Conservation (phyloP, 1,140 invertebrate genomes). For the Ceratitis capitata region DNA sequence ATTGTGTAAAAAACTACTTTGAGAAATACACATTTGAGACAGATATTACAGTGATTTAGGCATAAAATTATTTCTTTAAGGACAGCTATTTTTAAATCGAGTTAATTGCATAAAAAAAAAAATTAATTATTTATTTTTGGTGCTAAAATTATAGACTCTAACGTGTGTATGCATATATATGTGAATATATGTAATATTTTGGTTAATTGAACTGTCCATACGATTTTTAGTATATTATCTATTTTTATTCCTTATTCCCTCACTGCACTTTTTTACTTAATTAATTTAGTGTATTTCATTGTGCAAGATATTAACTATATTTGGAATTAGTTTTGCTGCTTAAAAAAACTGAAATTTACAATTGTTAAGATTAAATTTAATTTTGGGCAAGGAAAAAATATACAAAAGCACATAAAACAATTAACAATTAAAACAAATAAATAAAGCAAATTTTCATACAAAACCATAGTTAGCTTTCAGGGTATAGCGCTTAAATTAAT, state of each 20-base stretch:
- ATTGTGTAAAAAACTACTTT: background rate
- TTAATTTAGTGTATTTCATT: background rate
- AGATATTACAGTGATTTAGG: background rate
- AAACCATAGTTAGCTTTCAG: background rate
- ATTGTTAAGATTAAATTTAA: background rate
- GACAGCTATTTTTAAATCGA: too few species aligned
- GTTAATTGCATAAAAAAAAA: background rate
- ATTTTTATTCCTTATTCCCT: background rate
- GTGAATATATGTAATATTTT: background rate
- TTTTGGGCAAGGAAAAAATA: background rate
- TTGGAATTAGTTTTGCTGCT: slow-evolving; percentile 28
- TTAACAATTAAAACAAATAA: slow-evolving; percentile 8
- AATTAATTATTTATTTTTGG: background rate
- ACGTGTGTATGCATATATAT: background rate
- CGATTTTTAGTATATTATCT: background rate
- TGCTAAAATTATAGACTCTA: slow-evolving; percentile 13
- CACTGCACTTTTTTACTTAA: background rate
- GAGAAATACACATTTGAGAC: background rate
- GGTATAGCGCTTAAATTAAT: background rate
- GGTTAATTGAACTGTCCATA: slow-evolving; percentile 2
- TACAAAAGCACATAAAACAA: background rate
- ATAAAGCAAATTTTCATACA: background rate
- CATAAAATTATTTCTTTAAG: background rate
- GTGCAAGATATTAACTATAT: slow-evolving; percentile 17
- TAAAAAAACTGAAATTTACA: background rate